Base-by-base conservation (phyloP, 2,113 vertebrate genomes). In the Atlantisia rogersi region DNA sequence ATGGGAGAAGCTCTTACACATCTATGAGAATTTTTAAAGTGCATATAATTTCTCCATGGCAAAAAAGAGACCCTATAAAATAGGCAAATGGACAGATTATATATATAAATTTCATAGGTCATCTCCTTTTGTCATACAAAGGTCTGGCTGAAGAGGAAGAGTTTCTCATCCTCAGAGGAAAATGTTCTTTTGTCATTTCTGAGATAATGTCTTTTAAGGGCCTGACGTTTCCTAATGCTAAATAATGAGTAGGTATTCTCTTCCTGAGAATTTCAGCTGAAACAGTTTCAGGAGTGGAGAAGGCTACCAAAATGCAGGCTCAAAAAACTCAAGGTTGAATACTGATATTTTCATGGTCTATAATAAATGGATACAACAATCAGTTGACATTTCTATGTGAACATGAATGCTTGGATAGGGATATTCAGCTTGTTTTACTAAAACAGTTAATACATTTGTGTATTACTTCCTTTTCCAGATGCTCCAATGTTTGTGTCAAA, bases 401-500 rank as follows among this genome's bases (percentile, higher is more conserved):
- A 40, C 5, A 12, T 62, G 19, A 55, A 48, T 29, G 4, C 7
- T 40, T 85, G 29, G 24, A 28, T 76, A 62, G 32, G 17, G 5
- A 4, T 42, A 29, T n/a, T 16, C 1, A 1, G 2, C 26, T 67
- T 86, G 18, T 88, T 91, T 76, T 62, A 73, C 12, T 71, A 29
- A 79, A 65, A 35, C 3, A 3, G 19, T 82, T 88, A 77, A 74
- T 55, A 12, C 74, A 25, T 44, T 67, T 86, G 16, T 86, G 32
- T 37, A 35, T 78, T 70, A 9, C 26, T 82, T 90, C 19, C 52
- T 70, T 88, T 97, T 97, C 11, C 96, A 99, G 99, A 99, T 98
- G 99, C 99, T 88, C 99, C 99, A 39, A 99, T 98, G 88, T 99
- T 99, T 95, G 97, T 99, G 94, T 99, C 98, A 97, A 99, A 99